Evolutionary conservation across 2,797 vertebrate genomes (phyloP).

Genomic region (Anguilla pacifica): DNA sequence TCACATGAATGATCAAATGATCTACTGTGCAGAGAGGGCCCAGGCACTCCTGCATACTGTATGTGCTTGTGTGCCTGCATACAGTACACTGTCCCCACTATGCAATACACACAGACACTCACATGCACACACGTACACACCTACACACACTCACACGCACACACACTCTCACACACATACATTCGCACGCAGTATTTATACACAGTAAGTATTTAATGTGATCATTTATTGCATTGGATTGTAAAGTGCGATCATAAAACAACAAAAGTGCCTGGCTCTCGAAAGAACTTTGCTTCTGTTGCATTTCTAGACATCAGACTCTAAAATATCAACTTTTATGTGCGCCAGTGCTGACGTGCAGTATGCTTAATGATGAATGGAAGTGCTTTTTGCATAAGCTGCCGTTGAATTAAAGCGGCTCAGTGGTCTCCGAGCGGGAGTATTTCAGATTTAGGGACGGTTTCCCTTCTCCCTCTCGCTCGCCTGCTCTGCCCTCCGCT

Average conservation of each 20-base stretch:
- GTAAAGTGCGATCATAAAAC: slow-evolving; percentile 70
- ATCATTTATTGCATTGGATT: slow-evolving; percentile 68
- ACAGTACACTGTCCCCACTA: slow-evolving; percentile 50
- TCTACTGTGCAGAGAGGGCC: neutral
- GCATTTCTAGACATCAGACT: slow-evolving; percentile 58
- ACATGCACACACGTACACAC: slow-evolving; percentile 57
- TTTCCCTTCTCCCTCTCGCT: neutral
- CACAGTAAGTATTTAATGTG: slow-evolving; percentile 61
- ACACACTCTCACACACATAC: slow-evolving; percentile 20
- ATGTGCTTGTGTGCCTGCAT: slow-evolving; percentile 45
- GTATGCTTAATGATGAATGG: slow-evolving; percentile 52
- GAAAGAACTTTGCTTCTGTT: slow-evolving; percentile 64
- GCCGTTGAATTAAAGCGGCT: slow-evolving; percentile 44
- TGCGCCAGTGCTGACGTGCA: slow-evolving; percentile 52
- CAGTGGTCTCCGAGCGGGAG: slow-evolving; percentile 39
- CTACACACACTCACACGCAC: slow-evolving; percentile 51
- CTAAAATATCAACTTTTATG: slow-evolving; percentile 59
- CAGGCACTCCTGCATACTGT: neutral
- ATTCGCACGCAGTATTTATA: slow-evolving; percentile 52
- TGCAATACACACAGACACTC: slow-evolving; percentile 46
- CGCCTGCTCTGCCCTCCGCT: neutral
- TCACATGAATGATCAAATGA: neutral
- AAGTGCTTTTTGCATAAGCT: slow-evolving; percentile 46
- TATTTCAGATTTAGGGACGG: slow-evolving; percentile 40
- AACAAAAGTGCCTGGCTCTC: slow-evolving; percentile 63